These are phyloP conservation scores for Camponotus vicinus DNA, from an alignment of 1,140 invertebrate species.

Conservation along the genomic window DNA sequence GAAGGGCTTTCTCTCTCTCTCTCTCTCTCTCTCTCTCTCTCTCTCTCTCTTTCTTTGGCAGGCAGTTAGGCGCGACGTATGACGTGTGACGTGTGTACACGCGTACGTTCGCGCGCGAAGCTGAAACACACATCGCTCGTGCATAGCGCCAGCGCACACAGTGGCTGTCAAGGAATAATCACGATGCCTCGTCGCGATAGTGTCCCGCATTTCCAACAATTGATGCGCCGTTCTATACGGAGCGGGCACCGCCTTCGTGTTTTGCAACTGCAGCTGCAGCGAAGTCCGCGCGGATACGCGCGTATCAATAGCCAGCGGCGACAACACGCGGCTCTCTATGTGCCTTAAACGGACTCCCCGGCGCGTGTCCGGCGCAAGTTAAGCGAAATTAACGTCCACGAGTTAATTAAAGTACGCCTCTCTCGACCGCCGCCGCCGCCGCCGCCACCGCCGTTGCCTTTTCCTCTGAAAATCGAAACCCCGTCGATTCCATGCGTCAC, in stretches of 20 bases:
- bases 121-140: conserved; percentile 30
- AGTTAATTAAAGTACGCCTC: conserved; percentile 60
- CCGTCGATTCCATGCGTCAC: conserved; percentile 41
- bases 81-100: conserved; percentile 50
- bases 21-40: background rate
- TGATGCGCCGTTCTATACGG: conserved; percentile 70
- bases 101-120: conserved; percentile 46
- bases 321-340: conserved; percentile 2
- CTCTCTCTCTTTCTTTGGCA: background rate
- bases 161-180: conserved; percentile 76
- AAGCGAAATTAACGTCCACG: conserved; percentile 60
- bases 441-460: background rate
- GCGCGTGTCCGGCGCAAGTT: conserved; percentile 51
- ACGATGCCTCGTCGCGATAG: conserved; percentile 72
- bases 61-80: conserved; percentile 19
- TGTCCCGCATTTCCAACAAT: conserved; percentile 76
- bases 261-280: conserved; percentile 30
- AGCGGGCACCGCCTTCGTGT: conserved; percentile 68
- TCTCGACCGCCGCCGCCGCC: background rate
- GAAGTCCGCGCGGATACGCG: conserved; percentile 34
- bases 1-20: conserved; percentile 9
- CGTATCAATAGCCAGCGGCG: conserved; percentile 51
- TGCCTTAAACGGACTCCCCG: conserved; percentile 52
- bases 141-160: conserved; percentile 33
- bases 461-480: conserved; percentile 52